Evolutionary conservation across 2,113 vertebrate species (phyloP).

Genomic region (Todiramphus chloris): DNA sequence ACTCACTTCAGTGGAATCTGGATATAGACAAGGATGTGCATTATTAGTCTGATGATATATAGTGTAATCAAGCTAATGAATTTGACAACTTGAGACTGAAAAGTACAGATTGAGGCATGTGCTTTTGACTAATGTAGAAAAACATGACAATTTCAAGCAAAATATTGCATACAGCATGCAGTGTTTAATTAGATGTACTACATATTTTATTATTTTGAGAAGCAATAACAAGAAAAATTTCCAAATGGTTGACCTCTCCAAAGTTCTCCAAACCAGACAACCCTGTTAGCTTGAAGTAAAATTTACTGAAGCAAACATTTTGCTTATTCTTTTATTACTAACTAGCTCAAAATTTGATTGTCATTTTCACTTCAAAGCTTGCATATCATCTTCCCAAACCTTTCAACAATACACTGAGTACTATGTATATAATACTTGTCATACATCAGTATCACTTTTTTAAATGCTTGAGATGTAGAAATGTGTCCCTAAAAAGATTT

Average conservation of each 20-base stretch:
- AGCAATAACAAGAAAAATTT: background rate
- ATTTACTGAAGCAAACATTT: background rate
- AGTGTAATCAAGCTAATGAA: constrained; percentile 40
- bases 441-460: background rate
- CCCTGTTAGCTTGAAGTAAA: background rate
- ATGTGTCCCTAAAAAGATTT: background rate
- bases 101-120: background rate
- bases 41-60: background rate
- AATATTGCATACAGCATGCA: background rate
- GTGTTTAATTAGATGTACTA: background rate
- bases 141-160: background rate
- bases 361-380: background rate
- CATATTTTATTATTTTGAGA: background rate
- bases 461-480: background rate
- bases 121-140: background rate
- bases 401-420: background rate
- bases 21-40: background rate
- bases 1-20: background rate
- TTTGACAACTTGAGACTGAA: constrained; percentile 16
- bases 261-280: background rate
- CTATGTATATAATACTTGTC: background rate
- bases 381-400: background rate
- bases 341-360: background rate
- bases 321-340: background rate
- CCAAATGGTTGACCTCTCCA: background rate